Percentiles rank a stretch among this genome's conserved stretches.
Evolutionary conservation across 2,888 invertebrate species (phyloP).

Genomic region (Eristalis tenax): DNA sequence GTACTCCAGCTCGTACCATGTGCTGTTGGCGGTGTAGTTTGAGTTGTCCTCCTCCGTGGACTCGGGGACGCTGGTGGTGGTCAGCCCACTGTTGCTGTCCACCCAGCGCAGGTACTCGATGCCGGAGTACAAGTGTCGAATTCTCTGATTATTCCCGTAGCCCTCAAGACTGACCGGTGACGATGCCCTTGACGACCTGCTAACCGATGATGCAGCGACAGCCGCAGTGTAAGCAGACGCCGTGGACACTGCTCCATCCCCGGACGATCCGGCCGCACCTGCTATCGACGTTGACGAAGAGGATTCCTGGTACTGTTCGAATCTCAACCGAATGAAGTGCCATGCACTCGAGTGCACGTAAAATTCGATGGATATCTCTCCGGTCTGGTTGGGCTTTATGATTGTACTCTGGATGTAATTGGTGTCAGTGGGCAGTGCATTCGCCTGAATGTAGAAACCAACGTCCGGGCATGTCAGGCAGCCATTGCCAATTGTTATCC

Average conservation of each 20-base stretch:
- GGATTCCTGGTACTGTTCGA: conserved; percentile 72
- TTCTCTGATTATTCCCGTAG: conserved; percentile 53
- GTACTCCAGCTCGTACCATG: conserved; percentile 74
- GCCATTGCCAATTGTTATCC: conserved; percentile 79
- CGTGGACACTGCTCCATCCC: conserved; percentile 42
- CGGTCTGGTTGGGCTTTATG: conserved; percentile 82
- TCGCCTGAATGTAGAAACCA: conserved; percentile 82
- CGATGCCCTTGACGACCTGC: conserved; percentile 66
- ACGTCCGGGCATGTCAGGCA: conserved; percentile 81
- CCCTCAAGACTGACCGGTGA: conserved; percentile 57
- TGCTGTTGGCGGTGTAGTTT: conserved; percentile 35
- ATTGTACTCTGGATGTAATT: conserved; percentile 82
- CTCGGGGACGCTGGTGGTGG: conserved; percentile 23
- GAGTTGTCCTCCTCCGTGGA: conserved; percentile 35
- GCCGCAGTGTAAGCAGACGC: conserved; percentile 39
- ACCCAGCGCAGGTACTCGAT: conserved; percentile 65
- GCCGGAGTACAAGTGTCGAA: conserved; percentile 60
- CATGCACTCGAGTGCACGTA: conserved; percentile 83
- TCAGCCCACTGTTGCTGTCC: conserved; percentile 43
- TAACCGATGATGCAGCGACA: conserved; percentile 40
- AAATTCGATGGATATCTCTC: conserved; percentile 82
- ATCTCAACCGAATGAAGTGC: conserved; percentile 83
- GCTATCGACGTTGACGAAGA: conserved; percentile 29
- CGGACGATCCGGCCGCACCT: conserved; percentile 5
- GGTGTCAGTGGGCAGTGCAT: conserved; percentile 83